Evolutionary conservation across 2,113 vertebrate genomes (phyloP).

Genomic region (Hypanus sabinus): DNA sequence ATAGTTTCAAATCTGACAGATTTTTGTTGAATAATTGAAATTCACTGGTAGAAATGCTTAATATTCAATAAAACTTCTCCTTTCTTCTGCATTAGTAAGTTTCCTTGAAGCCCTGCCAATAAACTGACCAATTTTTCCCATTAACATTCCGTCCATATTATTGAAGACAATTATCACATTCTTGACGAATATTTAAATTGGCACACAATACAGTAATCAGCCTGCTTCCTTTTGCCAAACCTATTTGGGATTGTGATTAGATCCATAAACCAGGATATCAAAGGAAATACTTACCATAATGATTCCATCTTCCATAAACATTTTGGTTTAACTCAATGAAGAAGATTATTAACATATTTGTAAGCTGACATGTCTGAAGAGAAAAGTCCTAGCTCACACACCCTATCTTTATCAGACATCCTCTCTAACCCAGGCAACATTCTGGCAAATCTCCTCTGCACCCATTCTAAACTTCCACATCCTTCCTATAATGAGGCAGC

Average conservation of each 20-base stretch:
- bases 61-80: background rate
- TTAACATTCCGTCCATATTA: background rate
- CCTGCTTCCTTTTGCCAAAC: background rate
- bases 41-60: background rate
- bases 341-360: background rate
- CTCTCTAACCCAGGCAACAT: too few species aligned
- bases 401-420: too few species aligned
- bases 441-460: too few species aligned
- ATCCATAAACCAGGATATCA: background rate
- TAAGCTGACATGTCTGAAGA: background rate
- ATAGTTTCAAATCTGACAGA: background rate
- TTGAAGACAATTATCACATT: background rate
- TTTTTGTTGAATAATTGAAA: background rate
- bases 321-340: background rate
- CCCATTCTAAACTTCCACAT: too few species aligned
- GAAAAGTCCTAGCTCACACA: too few species aligned
- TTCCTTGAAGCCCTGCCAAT: background rate
- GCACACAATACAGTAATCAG: background rate
- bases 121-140: background rate
- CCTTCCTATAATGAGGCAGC: too few species aligned
- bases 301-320: background rate
- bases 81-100: background rate
- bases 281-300: background rate
- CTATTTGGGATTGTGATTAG: background rate
- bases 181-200: background rate